phyloP scores from a whole-genome alignment of 2,797 vertebrate genomes.

The Pempheris klunzingeri region DNA sequence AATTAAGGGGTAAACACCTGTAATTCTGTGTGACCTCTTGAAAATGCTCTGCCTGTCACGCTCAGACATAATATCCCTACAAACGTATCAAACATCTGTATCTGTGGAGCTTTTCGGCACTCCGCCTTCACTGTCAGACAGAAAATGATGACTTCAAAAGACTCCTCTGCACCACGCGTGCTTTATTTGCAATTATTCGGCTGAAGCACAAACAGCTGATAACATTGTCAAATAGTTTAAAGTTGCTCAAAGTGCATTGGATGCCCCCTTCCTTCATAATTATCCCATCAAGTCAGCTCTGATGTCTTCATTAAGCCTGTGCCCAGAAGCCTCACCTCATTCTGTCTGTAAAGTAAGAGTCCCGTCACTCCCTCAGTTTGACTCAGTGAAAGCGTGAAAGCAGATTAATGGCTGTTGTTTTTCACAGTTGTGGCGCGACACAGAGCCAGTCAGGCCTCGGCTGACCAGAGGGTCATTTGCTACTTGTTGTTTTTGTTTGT shows the following conservation, averaged over 20 bases:
- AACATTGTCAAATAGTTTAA: conserved; percentile 55
- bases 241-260: conserved; percentile 52
- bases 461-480: conserved; percentile 81
- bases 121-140: background rate
- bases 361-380: conserved; percentile 81
- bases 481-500: conserved; percentile 81
- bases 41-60: background rate
- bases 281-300: conserved; percentile 75
- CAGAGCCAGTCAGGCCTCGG: conserved; percentile 78
- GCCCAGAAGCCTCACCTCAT: conserved; percentile 80
- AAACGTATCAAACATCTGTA: conserved; percentile 12
- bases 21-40: background rate
- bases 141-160: conserved; percentile 41
- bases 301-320: conserved; percentile 78
- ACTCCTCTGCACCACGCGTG: background rate
- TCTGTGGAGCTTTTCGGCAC: background rate
- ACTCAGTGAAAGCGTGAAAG: conserved; percentile 83
- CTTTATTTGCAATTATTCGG: conserved; percentile 44
- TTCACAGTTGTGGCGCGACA: conserved; percentile 75
- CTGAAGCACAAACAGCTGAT: conserved; percentile 36
- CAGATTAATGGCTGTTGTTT: conserved; percentile 86
- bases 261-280: conserved; percentile 69
- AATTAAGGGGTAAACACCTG: conserved; percentile 21
- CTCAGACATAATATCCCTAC: background rate
- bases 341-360: conserved; percentile 79